phyloP scores from a whole-genome alignment of 2,888 invertebrate genomes.

The Pediacus dermestoides region DNA sequence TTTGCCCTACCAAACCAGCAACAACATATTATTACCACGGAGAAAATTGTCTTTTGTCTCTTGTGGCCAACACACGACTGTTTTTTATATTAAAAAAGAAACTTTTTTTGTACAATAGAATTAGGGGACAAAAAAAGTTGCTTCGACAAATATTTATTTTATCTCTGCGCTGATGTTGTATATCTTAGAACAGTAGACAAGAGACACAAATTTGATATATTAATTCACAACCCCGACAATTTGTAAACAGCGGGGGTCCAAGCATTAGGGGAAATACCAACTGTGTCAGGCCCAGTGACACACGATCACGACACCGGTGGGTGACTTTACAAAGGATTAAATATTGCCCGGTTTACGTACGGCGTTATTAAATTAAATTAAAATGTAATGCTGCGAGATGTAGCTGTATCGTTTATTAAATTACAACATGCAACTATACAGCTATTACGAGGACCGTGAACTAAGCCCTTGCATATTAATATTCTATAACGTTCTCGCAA shows the following conservation, averaged over 20 bases:
- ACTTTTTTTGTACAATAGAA: too few species aligned
- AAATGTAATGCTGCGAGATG: slow-evolving; percentile 44
- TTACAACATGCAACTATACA: slow-evolving; percentile 43
- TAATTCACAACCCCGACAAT: slow-evolving; percentile 46
- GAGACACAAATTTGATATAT: slow-evolving; percentile 42
- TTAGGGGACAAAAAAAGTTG: too few species aligned
- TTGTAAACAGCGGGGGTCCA: slow-evolving; percentile 42
- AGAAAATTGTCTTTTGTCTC: slow-evolving; percentile 8
- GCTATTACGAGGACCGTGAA: slow-evolving; percentile 36
- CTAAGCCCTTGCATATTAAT: slow-evolving; percentile 31
- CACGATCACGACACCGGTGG: slow-evolving; percentile 34
- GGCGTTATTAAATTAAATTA: slow-evolving; percentile 47
- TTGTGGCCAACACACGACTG: slow-evolving; percentile 5
- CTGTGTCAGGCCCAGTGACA: slow-evolving; percentile 36
- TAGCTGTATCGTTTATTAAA: slow-evolving; percentile 45
- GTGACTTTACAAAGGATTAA: slow-evolving; percentile 41
- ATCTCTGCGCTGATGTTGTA: too few species aligned
- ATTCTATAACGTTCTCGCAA: slow-evolving; percentile 19
- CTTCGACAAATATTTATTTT: too few species aligned
- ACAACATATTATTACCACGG: slow-evolving; percentile 4
- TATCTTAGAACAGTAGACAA: too few species aligned
- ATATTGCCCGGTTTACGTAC: slow-evolving; percentile 38
- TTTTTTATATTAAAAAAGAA: not conserved
- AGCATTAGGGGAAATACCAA: slow-evolving; percentile 34
- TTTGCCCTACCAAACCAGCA: not conserved